Evolutionary conservation across 2,113 vertebrate genomes (phyloP).

Genomic region (Myrmecophaga tridactyla): DNA sequence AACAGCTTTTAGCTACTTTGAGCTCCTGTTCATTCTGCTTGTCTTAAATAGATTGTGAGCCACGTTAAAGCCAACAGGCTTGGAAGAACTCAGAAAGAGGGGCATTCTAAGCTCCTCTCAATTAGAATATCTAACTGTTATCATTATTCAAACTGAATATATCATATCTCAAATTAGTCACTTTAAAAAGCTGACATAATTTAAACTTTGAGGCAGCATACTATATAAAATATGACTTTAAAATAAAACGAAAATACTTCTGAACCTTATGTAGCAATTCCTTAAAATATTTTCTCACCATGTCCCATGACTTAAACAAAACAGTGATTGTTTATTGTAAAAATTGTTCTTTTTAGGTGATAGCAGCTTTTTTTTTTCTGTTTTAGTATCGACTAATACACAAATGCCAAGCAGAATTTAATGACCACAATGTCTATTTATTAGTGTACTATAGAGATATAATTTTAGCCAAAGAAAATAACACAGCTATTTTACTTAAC

Average conservation of each 20-base stretch:
- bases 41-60: neutral
- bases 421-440: neutral
- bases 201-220: neutral
- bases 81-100: neutral
- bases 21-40: neutral
- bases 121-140: neutral
- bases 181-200: neutral
- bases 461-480: constrained; percentile 37
- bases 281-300: neutral
- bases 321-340: neutral
- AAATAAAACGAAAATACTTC: neutral
- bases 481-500: neutral
- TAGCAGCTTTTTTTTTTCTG: neutral
- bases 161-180: neutral
- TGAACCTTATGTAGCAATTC: neutral
- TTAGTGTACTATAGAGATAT: neutral
- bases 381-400: neutral
- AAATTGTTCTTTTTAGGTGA: neutral
- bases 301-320: neutral
- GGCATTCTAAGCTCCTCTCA: neutral
- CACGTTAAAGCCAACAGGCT: neutral
- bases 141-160: neutral
- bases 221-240: neutral
- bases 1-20: neutral
- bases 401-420: neutral